A percentile compares a stretch with the other conserved stretches of the same genome.
Conservation (phyloP, 2,113 vertebrate species). For the Origma solitaria region DNA sequence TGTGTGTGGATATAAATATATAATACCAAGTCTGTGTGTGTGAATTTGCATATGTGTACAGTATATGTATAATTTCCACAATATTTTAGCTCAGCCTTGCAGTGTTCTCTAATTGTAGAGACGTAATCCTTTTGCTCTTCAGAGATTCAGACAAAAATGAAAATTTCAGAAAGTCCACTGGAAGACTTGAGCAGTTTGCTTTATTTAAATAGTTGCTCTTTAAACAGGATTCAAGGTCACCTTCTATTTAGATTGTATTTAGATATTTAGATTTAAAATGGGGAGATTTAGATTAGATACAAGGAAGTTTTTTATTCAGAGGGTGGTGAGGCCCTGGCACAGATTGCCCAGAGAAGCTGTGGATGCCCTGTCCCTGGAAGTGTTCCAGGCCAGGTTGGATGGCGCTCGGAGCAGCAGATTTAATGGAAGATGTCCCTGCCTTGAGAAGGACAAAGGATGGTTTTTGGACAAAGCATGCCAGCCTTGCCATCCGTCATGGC, state of each 20-base stretch:
- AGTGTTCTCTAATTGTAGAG: background rate
- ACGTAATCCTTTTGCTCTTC: background rate
- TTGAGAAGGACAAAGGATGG: background rate
- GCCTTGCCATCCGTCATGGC: background rate
- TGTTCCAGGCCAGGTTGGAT: fast-evolving
- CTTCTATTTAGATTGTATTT: background rate
- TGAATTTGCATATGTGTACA: background rate
- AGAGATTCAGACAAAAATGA: background rate
- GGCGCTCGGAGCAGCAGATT: background rate
- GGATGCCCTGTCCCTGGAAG: background rate
- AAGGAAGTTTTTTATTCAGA: background rate
- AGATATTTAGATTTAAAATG: background rate
- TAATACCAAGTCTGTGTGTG: background rate
- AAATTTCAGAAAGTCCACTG: background rate
- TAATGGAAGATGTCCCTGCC: background rate
- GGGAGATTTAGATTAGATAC: background rate
- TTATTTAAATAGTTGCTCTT: background rate
- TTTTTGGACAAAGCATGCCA: background rate
- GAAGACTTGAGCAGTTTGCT: background rate
- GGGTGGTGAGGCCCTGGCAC: background rate
- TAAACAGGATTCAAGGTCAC: background rate
- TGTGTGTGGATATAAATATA: background rate
- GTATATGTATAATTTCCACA: background rate
- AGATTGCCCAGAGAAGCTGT: background rate
- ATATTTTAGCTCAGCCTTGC: background rate